Percentiles rank a stretch among this genome's conserved stretches.
These are phyloP conservation scores for Ostrea edulis DNA, from an alignment of 1,140 invertebrate genomes.

Conservation along the genomic window DNA sequence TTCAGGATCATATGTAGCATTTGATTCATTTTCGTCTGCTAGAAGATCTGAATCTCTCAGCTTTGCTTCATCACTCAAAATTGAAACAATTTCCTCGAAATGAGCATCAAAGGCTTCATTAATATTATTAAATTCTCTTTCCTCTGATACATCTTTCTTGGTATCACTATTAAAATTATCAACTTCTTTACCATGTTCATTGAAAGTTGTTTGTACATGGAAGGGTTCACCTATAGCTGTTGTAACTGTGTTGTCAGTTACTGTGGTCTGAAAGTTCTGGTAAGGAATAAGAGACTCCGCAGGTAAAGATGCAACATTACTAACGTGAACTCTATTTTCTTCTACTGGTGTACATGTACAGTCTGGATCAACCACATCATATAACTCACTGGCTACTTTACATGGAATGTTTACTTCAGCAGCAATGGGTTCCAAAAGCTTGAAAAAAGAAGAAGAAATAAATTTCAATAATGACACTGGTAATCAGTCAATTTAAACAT, in stretches of 20 bases:
- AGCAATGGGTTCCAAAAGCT: no score
- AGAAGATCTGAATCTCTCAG: conserved; percentile 22
- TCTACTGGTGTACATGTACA: no score
- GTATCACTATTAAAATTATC: background rate
- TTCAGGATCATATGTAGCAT: conserved; percentile 4
- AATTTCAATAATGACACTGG: no score
- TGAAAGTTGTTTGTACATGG: background rate
- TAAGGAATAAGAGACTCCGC: background rate
- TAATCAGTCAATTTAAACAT: no score
- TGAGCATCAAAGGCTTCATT: conserved; percentile 13
- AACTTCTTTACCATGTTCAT: background rate
- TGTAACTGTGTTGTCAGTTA: background rate
- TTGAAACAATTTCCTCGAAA: background rate
- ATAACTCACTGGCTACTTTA: no score
- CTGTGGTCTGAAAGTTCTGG: background rate
- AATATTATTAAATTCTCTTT: background rate
- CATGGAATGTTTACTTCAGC: no score
- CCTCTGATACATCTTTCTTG: background rate
- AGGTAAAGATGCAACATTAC: no score
- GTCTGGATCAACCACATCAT: no score
- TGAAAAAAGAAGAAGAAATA: no score
- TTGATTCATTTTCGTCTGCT: conserved; percentile 10
- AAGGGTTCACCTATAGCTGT: background rate
- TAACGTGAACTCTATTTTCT: no score
- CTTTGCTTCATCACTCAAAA: conserved; percentile 5